Conservation (phyloP, 2,888 invertebrate genomes). For the Pedicia rivosa region DNA sequence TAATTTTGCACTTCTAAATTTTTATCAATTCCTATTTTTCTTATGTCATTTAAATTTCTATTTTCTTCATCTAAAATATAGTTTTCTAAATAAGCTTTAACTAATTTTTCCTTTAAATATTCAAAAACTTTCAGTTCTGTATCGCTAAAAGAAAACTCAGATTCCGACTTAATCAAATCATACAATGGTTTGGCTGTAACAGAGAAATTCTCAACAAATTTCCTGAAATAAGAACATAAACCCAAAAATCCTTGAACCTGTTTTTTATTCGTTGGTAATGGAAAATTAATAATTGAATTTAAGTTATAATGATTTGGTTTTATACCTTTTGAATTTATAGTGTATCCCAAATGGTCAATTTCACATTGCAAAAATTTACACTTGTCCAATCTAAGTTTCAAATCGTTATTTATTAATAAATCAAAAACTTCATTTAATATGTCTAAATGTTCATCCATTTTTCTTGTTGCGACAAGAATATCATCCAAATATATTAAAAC, state of each 20-base stretch:
- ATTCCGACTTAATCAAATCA: conserved; percentile 6
- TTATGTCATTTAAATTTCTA: too few species aligned
- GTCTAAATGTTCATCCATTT: conserved; percentile 12
- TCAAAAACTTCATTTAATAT: conserved; percentile 10
- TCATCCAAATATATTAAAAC: conserved; percentile 15
- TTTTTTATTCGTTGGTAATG: background rate
- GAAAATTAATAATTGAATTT: conserved; percentile 2
- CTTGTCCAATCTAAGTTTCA: conserved; percentile 8
- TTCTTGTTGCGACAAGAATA: conserved; percentile 12
- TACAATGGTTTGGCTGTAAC: conserved; percentile 15
- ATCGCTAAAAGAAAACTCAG: conserved; percentile 10
- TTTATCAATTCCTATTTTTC: too few species aligned
- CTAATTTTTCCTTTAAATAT: conserved; percentile 10
- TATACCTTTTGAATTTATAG: conserved; percentile 3
- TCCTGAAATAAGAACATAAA: conserved; percentile 6
- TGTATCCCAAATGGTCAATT: conserved; percentile 9
- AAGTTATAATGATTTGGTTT: conserved; percentile 6
- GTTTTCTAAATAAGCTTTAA: too few species aligned
- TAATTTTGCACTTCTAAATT: too few species aligned
- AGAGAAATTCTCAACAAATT: conserved; percentile 6
- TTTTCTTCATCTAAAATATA: too few species aligned
- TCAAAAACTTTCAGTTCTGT: conserved; percentile 11
- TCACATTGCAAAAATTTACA: conserved; percentile 8
- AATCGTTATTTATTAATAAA: conserved; percentile 1
- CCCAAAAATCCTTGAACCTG: conserved; percentile 8